Evolutionary conservation across 2,113 vertebrate genomes (phyloP), one percentile per base, ranked within the genome.

Genomic region (Vanacampus margaritifer): DNA sequence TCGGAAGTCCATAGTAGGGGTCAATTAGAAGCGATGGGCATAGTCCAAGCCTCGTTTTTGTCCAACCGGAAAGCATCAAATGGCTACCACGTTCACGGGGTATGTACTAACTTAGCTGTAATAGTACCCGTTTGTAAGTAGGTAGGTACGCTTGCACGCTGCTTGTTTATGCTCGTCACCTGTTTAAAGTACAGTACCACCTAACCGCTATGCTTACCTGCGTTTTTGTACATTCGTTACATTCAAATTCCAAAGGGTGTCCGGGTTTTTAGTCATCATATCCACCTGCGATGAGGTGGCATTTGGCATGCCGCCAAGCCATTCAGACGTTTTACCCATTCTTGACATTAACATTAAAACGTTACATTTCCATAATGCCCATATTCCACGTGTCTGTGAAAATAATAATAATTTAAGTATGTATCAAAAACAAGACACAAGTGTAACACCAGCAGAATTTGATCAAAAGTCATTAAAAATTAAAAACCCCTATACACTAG

Each of bases 51-150:
- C 65, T 81, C 87, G 56, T 85, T 90, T 70, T 8, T 88, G 69
- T 75, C 80, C 16, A 86, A 87, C 70, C 80, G 73, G 0, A 84
- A 83, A 28, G 67, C 41, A 32, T 78, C 79, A 5, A 78, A 79
- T 48, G 89, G 90, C 23, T 90, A 90, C 68, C 90, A 90, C 12
- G 84, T 91, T 13, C 89, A 91, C 19, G 89, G 87, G 87, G 90
- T 91, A 84, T 12, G 86, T 83, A 11, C 36, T 39, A 13, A 6
- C n/a, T 61, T 37, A 32, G 23, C 35, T 13, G 32, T 12, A 36
- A 14, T 14, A 6, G 17, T n/a, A n/a, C n/a, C n/a, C n/a, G 26
- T 11, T 43, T 28, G 12, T 35, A 60, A 10, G 10, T 12, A 28
- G 6, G 3, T 21, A 8, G 9, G 19, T 14, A 1, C 14, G 12